Evolutionary conservation across 2,797 vertebrate genomes (phyloP).

Genomic region (Enteromius radiatus): DNA sequence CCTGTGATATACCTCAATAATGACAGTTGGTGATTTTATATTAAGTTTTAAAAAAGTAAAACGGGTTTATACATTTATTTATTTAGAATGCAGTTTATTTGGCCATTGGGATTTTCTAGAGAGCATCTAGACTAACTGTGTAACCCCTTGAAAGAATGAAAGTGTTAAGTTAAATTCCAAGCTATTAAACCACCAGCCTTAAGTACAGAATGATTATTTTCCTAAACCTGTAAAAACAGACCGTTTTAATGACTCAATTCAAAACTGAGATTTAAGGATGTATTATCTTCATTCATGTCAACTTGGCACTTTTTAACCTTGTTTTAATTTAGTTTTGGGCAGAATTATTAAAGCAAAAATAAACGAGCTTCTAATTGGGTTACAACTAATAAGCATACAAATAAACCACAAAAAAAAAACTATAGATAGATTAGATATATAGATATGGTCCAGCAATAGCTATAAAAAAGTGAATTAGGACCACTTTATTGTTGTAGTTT

Average conservation of each 20-base stretch:
- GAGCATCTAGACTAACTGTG: background rate
- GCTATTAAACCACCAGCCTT: too few species aligned
- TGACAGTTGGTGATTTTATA: background rate
- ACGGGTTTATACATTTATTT: too few species aligned
- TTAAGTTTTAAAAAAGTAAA: background rate
- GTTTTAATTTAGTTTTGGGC: background rate
- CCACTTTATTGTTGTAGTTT: too few species aligned
- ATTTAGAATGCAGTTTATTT: background rate
- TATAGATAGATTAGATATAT: too few species aligned
- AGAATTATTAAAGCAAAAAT: background rate
- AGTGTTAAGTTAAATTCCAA: background rate
- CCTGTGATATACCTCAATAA: background rate
- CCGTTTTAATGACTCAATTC: background rate
- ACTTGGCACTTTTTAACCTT: background rate
- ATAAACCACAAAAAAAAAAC: too few species aligned
- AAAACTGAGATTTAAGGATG: background rate
- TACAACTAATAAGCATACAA: too few species aligned
- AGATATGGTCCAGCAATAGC: too few species aligned
- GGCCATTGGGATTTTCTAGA: too few species aligned
- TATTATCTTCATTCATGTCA: background rate
- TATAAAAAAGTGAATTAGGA: too few species aligned
- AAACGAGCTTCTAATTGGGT: too few species aligned
- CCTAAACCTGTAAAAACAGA: background rate
- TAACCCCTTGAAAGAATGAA: background rate
- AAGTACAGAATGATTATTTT: background rate